Evolutionary conservation across 2,888 invertebrate genomes (phyloP).

Genomic region (Pyrrhosoma nymphula): DNA sequence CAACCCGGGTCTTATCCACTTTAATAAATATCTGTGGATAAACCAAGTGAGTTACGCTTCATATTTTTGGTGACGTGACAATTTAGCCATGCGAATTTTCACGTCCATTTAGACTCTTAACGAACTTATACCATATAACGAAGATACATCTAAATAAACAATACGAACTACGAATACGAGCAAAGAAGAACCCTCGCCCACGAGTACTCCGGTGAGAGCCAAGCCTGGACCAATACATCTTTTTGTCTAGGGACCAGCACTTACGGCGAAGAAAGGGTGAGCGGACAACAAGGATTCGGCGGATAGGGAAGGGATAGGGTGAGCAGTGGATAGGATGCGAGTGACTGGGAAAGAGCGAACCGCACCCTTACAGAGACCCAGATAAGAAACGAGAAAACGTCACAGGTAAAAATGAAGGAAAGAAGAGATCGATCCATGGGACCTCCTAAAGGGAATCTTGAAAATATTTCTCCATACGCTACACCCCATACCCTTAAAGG

Average conservation of each 20-base stretch:
- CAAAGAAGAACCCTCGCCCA: neutral
- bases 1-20: too few relatives aligned
- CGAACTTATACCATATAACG: neutral
- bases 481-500: neutral
- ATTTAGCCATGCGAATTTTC: too few relatives aligned
- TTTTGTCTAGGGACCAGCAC: neutral
- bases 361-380: neutral
- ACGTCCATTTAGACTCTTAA: neutral
- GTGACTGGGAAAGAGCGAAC: neutral
- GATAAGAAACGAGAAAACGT: constrained; percentile 20
- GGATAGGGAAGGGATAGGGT: too few relatives aligned
- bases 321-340: neutral
- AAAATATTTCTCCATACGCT: neutral
- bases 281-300: neutral
- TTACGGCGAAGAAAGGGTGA: neutral
- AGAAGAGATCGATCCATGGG: neutral
- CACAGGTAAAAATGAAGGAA: neutral
- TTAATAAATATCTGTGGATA: too few relatives aligned
- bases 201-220: neutral
- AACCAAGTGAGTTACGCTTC: too few relatives aligned
- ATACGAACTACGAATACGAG: neutral
- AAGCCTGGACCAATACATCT: neutral
- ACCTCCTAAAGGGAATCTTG: constrained; percentile 17
- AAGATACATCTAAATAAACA: neutral
- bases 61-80: too few relatives aligned